Percentiles rank a stretch among this genome's conserved stretches.
These are phyloP conservation scores for Caradrina kadenii DNA, from an alignment of 2,888 invertebrate species.

Conservation along the genomic window DNA sequence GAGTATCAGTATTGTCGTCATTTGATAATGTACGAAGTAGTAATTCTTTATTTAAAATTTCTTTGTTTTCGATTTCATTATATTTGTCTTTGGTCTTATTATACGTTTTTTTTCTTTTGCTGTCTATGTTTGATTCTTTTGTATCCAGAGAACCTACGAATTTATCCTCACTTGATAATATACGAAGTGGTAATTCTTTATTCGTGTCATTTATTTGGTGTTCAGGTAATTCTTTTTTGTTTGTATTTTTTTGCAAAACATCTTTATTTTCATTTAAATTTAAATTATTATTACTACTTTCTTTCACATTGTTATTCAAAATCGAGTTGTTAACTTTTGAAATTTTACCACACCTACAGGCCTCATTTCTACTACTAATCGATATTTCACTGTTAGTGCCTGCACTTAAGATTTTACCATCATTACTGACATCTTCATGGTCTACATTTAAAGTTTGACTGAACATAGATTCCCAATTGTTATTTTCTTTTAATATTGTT, in stretches of 20 bases:
- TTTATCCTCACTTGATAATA: slow-evolving; percentile 25
- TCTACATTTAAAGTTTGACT: neutral
- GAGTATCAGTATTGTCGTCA: slow-evolving; percentile 6
- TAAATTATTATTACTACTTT: neutral
- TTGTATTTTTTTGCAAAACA: neutral
- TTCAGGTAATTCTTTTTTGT: slow-evolving; percentile 8
- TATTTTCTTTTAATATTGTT: neutral
- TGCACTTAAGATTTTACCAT: neutral
- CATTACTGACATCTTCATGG: neutral
- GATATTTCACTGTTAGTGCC: slow-evolving; percentile 18
- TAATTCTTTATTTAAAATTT: slow-evolving; percentile 17
- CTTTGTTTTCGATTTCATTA: too few species aligned
- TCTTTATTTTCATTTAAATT: slow-evolving; percentile 9
- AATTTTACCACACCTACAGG: neutral
- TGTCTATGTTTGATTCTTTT: neutral
- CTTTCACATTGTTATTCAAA: neutral
- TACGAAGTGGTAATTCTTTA: slow-evolving; percentile 22
- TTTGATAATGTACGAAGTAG: slow-evolving; percentile 17
- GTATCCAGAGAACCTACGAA: neutral
- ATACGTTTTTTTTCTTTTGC: too few species aligned
- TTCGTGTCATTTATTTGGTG: neutral
- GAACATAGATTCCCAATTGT: neutral
- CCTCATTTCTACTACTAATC: neutral
- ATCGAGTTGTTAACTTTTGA: neutral
- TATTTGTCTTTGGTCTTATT: too few species aligned